phyloP scores from a whole-genome alignment of 2,797 vertebrate genomes.

The Molossus molossus region DNA sequence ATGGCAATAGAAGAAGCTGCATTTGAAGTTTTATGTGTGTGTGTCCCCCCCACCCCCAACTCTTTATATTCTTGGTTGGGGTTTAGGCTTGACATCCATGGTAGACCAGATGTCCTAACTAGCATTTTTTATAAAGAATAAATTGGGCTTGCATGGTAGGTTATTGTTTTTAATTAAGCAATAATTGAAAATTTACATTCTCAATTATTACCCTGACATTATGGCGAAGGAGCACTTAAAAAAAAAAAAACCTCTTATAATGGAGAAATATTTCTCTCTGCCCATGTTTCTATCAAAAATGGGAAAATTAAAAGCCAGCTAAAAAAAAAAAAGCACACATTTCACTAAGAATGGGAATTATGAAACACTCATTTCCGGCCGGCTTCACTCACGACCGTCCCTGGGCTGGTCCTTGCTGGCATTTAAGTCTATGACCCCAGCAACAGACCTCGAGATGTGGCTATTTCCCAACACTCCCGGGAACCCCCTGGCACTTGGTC shows the following conservation, averaged over 20 bases:
- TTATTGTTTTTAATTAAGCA: slow-evolving; percentile 76
- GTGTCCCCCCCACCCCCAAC: not conserved
- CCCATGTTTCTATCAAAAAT: slow-evolving; percentile 41
- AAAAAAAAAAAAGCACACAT: not conserved
- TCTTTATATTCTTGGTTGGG: slow-evolving; percentile 16
- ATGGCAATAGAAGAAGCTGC: not conserved
- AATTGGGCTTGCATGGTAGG: not conserved
- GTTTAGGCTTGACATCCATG: not conserved
- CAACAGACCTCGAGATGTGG: not conserved
- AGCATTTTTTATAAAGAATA: not conserved
- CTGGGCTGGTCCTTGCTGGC: not conserved
- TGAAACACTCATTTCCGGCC: not conserved
- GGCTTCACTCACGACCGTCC: not conserved
- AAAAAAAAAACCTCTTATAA: not conserved
- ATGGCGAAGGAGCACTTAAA: not conserved
- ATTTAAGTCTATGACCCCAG: not conserved
- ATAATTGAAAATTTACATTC: slow-evolving; percentile 60
- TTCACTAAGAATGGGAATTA: slow-evolving; percentile 29
- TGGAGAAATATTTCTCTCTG: slow-evolving; percentile 33
- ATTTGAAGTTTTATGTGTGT: not conserved
- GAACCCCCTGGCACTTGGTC: not conserved
- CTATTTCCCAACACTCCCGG: not conserved
- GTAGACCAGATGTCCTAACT: slow-evolving; percentile 68
- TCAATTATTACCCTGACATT: slow-evolving; percentile 59
- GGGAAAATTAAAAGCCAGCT: slow-evolving; percentile 22